phyloP scores from a whole-genome alignment of 1,140 invertebrate genomes.

The Drosophila sproati region DNA sequence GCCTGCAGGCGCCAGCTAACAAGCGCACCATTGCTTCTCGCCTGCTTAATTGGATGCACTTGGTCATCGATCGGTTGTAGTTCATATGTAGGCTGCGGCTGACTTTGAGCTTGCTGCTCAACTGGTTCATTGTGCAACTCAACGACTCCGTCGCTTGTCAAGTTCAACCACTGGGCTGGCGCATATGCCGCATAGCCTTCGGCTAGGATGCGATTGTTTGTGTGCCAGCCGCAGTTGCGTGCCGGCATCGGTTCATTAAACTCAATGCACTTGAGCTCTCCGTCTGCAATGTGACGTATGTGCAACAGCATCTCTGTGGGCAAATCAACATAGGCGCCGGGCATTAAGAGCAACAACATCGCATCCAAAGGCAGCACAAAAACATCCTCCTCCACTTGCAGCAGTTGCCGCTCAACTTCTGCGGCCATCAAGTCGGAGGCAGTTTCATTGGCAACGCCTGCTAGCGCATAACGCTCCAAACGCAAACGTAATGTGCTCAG shows the following conservation, averaged over 20 bases:
- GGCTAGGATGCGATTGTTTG: constrained; percentile 45
- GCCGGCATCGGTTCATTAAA: constrained; percentile 64
- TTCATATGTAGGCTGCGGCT: constrained; percentile 25
- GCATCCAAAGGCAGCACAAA: constrained; percentile 65
- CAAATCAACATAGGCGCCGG: constrained; percentile 60
- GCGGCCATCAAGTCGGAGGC: neutral
- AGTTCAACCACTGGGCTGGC: constrained; percentile 47
- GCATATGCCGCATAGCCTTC: constrained; percentile 47
- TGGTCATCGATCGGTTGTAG: constrained; percentile 21
- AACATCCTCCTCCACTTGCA: constrained; percentile 21
- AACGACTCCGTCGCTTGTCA: constrained; percentile 5
- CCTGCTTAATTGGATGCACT: neutral
- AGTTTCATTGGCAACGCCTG: neutral
- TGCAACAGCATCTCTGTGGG: constrained; percentile 61
- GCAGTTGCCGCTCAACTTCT: constrained; percentile 14
- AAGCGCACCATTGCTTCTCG: constrained; percentile 41
- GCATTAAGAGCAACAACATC: constrained; percentile 59
- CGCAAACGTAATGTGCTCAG: constrained; percentile 44
- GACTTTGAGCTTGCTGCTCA: neutral
- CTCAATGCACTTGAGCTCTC: constrained; percentile 46
- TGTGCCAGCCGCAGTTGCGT: constrained; percentile 68
- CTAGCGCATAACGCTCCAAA: constrained; percentile 47
- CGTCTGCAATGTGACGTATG: constrained; percentile 26
- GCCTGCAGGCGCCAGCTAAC: constrained; percentile 48
- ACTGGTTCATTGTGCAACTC: neutral